These are phyloP conservation scores for Pseudococcus longispinus DNA, from an alignment of 2,888 invertebrate genomes.

Conservation along the genomic window DNA sequence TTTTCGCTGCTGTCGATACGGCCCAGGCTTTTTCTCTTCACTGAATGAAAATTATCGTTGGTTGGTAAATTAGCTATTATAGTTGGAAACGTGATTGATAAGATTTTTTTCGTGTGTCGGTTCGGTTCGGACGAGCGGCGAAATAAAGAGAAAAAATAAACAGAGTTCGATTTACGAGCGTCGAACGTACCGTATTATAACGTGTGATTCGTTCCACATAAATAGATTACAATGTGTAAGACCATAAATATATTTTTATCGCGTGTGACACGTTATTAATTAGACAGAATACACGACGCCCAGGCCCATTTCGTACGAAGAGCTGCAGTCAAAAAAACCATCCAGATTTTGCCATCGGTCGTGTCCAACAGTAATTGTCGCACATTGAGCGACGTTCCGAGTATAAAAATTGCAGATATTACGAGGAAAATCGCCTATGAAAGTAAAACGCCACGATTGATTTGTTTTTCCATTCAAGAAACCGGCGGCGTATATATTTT, in stretches of 20 bases:
- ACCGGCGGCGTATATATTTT: background rate
- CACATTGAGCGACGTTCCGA: background rate
- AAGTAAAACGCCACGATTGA: background rate
- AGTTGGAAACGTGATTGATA: background rate
- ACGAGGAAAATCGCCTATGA: background rate
- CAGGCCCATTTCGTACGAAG: background rate
- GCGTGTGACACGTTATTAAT: constrained; percentile 35
- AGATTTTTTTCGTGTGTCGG: background rate
- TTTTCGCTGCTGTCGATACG: background rate
- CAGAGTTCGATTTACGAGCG: background rate
- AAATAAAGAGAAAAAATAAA: constrained; percentile 17
- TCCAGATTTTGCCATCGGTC: background rate
- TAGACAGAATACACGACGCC: background rate
- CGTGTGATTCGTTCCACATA: constrained; percentile 8
- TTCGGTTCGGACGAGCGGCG: background rate
- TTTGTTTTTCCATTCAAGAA: constrained; percentile 33
- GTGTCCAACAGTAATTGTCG: background rate
- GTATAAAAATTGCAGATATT: background rate
- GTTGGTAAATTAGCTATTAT: background rate
- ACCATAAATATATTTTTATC: constrained; percentile 32
- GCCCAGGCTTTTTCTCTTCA: background rate
- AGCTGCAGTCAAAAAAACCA: background rate
- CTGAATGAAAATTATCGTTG: constrained; percentile 1
- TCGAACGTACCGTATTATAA: background rate
- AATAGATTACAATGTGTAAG: constrained; percentile 20